These are phyloP conservation scores for Egretta garzetta DNA, from an alignment of 2,113 vertebrate species.

Conservation along the genomic window DNA sequence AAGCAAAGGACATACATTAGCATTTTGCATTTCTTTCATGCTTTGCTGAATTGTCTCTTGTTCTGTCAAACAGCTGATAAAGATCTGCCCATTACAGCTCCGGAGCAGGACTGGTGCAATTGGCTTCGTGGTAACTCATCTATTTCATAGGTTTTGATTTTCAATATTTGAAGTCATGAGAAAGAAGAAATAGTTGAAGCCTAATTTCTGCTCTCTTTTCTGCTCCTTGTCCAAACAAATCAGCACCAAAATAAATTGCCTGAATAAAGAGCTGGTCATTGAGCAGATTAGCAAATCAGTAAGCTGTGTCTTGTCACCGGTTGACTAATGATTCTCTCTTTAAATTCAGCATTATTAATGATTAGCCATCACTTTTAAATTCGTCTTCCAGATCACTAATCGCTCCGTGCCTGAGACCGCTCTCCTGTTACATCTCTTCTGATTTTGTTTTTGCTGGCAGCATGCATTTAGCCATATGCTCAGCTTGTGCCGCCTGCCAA, in stretches of 20 bases:
- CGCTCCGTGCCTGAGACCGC: background rate
- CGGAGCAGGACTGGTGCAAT: slow-evolving; percentile 16
- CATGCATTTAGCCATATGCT: slow-evolving; percentile 69
- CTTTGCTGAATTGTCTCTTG: slow-evolving; percentile 45
- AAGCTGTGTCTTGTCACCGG: slow-evolving; percentile 17
- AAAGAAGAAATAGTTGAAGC: background rate
- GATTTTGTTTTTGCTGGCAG: slow-evolving; percentile 71
- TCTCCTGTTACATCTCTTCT: slow-evolving; percentile 50
- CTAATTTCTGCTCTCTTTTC: slow-evolving; percentile 5
- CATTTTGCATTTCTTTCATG: slow-evolving; percentile 35
- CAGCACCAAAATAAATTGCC: slow-evolving; percentile 38
- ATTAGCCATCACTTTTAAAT: background rate
- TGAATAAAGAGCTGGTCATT: background rate
- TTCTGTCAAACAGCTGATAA: slow-evolving; percentile 33
- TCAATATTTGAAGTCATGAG: background rate
- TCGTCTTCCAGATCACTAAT: slow-evolving; percentile 22
- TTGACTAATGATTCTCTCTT: slow-evolving; percentile 17
- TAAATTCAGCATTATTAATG: slow-evolving; percentile 44
- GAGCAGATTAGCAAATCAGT: background rate
- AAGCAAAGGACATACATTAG: background rate
- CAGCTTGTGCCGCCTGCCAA: slow-evolving; percentile 55
- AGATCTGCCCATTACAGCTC: slow-evolving; percentile 9
- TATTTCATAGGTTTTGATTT: slow-evolving; percentile 39
- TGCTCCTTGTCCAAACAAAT: slow-evolving; percentile 20
- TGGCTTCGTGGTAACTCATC: slow-evolving; percentile 25